Percentiles rank a stretch among this genome's conserved stretches.
Evolutionary conservation across 1,140 invertebrate genomes (phyloP).

Genomic region (Anoplophora glabripennis): DNA sequence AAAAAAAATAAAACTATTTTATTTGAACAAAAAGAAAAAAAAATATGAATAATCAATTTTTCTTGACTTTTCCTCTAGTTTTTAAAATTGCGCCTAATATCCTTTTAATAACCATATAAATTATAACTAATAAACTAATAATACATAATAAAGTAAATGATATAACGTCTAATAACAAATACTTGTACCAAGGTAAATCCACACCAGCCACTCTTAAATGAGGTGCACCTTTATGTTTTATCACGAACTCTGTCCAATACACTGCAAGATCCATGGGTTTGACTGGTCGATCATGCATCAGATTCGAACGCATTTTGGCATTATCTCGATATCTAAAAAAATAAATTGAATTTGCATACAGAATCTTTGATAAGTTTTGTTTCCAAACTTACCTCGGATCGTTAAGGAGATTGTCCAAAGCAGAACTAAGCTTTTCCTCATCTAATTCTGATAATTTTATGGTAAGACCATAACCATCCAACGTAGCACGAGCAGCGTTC

Average conservation of each 20-base stretch:
- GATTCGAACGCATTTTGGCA: slow-evolving; percentile 52
- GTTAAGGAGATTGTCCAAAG: slow-evolving; percentile 11
- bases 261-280: slow-evolving; percentile 61
- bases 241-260: slow-evolving; percentile 68
- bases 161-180: slow-evolving; percentile 27
- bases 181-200: slow-evolving; percentile 45
- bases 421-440: slow-evolving; percentile 16
- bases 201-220: slow-evolving; percentile 51
- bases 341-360: slow-evolving; percentile 16
- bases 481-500: slow-evolving; percentile 53
- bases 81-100: too few relatives aligned
- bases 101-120: too few relatives aligned
- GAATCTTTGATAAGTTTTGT: neutral
- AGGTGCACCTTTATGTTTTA: slow-evolving; percentile 55
- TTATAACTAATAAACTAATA: too few relatives aligned
- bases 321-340: slow-evolving; percentile 35
- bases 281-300: slow-evolving; percentile 55
- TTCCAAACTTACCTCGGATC: slow-evolving; percentile 4
- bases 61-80: too few relatives aligned
- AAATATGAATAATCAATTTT: too few relatives aligned
- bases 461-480: slow-evolving; percentile 50
- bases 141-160: neutral
- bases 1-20: too few relatives aligned
- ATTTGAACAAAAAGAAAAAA: too few relatives aligned
- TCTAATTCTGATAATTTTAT: slow-evolving; percentile 33